Conservation (phyloP, 1,140 invertebrate genomes). For the Copidosoma floridanum region DNA sequence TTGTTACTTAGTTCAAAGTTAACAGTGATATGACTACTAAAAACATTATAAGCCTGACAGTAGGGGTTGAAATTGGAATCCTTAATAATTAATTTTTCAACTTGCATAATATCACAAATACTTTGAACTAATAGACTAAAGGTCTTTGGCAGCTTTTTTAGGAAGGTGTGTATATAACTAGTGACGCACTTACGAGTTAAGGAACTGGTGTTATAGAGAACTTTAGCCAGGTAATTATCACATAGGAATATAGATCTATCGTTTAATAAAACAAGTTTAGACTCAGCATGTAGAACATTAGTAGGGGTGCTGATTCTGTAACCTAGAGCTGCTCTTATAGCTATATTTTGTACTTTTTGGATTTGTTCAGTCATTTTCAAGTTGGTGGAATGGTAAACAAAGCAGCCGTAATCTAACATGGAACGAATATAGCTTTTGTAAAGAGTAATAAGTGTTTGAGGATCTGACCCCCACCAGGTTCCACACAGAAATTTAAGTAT, state of each 20-base stretch:
- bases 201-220: neutral
- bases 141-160: neutral
- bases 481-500: neutral
- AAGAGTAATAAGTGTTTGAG: neutral
- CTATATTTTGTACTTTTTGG: neutral
- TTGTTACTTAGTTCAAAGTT: neutral
- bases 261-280: neutral
- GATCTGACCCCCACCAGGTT: neutral
- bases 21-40: neutral
- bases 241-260: neutral
- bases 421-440: neutral
- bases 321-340: neutral
- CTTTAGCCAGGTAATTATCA: neutral
- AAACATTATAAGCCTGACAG: neutral
- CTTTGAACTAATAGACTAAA: neutral
- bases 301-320: neutral
- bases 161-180: neutral
- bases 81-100: neutral
- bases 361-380: neutral
- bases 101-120: neutral
- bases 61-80: neutral
- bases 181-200: neutral
- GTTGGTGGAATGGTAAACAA: neutral
- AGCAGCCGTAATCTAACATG: neutral
- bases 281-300: neutral